Evolutionary conservation across 2,797 vertebrate genomes (phyloP).

Genomic region (Enteromius argenteus): DNA sequence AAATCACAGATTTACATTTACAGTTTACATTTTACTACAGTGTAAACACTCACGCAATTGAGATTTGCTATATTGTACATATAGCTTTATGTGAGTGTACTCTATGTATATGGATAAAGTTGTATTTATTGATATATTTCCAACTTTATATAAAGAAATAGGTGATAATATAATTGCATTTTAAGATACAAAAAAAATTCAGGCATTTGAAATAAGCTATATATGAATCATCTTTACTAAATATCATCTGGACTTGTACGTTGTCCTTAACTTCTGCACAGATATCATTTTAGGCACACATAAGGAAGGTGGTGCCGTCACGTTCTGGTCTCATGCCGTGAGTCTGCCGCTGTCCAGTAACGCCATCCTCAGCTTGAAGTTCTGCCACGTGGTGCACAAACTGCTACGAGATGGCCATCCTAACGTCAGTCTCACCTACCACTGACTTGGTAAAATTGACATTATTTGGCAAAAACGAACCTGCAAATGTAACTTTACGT

Average conservation of each 20-base stretch:
- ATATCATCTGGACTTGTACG: not conserved
- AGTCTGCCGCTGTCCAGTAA: slow-evolving; percentile 94
- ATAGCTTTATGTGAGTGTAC: not conserved
- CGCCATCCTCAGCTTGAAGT: slow-evolving; percentile 96
- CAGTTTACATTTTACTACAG: not conserved
- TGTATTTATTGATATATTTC: not conserved
- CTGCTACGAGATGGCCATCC: slow-evolving; percentile 90
- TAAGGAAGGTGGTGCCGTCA: slow-evolving; percentile 91
- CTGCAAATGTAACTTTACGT: not conserved
- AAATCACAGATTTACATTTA: not conserved
- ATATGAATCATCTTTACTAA: not conserved
- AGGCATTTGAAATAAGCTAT: not conserved
- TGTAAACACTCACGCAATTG: not conserved
- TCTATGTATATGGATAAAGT: not conserved
- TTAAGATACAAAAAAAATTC: not conserved
- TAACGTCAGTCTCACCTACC: slow-evolving; percentile 67
- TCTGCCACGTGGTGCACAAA: slow-evolving; percentile 96
- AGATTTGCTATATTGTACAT: not conserved
- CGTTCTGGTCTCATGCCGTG: slow-evolving; percentile 93
- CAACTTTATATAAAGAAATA: too few species aligned
- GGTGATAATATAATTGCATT: too few species aligned
- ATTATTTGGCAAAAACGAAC: not conserved
- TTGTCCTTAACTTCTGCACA: slow-evolving; percentile 79
- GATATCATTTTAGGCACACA: slow-evolving; percentile 93
- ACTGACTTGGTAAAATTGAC: too few species aligned